These are phyloP conservation scores for Phymorhynchus buccinoides DNA, from an alignment of 1,140 invertebrate genomes.

Conservation along the genomic window DNA sequence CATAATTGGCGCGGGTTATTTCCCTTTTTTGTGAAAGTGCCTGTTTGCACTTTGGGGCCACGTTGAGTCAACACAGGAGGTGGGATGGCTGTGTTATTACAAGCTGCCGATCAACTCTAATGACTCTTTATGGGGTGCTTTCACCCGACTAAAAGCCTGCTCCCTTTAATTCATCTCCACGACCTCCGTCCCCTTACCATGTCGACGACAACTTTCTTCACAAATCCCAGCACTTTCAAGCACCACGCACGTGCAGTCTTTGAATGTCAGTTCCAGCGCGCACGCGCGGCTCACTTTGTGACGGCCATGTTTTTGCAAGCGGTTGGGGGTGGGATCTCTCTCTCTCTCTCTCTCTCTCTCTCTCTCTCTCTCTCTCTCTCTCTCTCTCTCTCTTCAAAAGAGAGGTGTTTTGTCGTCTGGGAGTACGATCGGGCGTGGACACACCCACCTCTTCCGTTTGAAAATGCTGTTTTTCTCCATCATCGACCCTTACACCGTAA, in stretches of 20 bases:
- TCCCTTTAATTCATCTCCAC: slow-evolving; percentile 30
- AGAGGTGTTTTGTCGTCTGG: slow-evolving; percentile 24
- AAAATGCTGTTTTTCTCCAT: neutral
- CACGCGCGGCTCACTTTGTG: slow-evolving; percentile 30
- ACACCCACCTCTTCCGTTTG: slow-evolving; percentile 11
- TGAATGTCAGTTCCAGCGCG: slow-evolving; percentile 24
- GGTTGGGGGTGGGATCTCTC: neutral
- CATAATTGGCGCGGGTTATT: neutral
- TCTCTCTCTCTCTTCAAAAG: neutral
- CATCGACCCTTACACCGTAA: too few relatives aligned
- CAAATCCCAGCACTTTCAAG: neutral
- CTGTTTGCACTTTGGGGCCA: neutral
- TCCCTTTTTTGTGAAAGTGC: neutral
- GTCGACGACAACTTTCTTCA: neutral
- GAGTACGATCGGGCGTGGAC: neutral
- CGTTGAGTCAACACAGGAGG: neutral
- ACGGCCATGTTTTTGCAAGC: slow-evolving; percentile 18
- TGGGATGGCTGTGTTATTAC: neutral
- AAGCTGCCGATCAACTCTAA: neutral
- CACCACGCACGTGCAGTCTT: slow-evolving; percentile 6
- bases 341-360: neutral
- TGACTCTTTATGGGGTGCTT: slow-evolving; percentile 24
- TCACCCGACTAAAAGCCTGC: neutral
- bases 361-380: neutral
- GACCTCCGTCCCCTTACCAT: neutral